These are phyloP conservation scores for Gisinianus flammeolus DNA, from an alignment of 2,888 invertebrate species.

Conservation along the genomic window DNA sequence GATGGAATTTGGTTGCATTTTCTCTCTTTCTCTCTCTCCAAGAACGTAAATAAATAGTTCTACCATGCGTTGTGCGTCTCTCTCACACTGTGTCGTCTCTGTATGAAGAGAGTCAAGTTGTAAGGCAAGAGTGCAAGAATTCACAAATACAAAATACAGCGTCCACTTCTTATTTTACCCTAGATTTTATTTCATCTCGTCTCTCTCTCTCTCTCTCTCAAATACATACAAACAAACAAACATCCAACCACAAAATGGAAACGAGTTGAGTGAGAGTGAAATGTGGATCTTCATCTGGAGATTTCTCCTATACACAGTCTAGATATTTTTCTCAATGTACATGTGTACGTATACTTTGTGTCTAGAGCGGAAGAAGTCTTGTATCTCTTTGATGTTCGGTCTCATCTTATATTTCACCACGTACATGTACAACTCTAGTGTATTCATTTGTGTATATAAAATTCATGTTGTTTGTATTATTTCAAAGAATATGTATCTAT, in stretches of 20 bases:
- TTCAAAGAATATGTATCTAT: too few relatives aligned
- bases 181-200: not conserved
- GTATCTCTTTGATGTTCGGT: too few relatives aligned
- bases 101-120: not conserved
- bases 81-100: not conserved
- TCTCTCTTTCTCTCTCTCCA: not conserved
- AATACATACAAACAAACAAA: not conserved
- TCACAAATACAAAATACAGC: not conserved
- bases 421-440: too few relatives aligned
- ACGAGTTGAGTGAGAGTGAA: not conserved
- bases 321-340: too few relatives aligned
- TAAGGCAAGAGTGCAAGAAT: not conserved
- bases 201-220: not conserved
- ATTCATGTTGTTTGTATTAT: too few relatives aligned
- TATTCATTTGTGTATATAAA: too few relatives aligned
- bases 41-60: not conserved
- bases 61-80: not conserved
- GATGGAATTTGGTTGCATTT: not conserved
- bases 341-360: too few relatives aligned
- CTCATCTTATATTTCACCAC: too few relatives aligned
- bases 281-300: not conserved
- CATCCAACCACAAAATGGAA: conserved; percentile 7
- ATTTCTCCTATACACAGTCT: too few relatives aligned
- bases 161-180: not conserved
- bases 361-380: too few relatives aligned